phyloP scores from a whole-genome alignment of 35 echinoderm and acorn worm species.

The Stichopus chloronotus region DNA sequence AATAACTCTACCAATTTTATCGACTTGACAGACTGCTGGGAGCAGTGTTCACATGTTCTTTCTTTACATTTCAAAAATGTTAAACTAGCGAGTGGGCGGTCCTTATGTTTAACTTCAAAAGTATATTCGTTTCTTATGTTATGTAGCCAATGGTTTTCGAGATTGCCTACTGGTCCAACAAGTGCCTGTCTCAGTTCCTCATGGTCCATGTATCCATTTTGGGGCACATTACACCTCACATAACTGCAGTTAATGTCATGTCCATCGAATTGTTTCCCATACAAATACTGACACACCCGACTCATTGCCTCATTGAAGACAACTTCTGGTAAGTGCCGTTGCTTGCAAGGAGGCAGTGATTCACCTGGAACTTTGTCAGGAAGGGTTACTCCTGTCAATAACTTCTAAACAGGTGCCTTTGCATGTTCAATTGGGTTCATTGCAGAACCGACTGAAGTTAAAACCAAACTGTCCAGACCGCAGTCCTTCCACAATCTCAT shows the following conservation, averaged over 20 bases:
- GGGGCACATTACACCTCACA: neutral
- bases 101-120: neutral
- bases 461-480: neutral
- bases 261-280: slow-evolving; percentile 33
- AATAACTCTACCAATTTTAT: neutral
- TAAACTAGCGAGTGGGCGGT: neutral
- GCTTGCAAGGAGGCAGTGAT: slow-evolving; percentile 17
- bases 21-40: neutral
- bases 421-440: slow-evolving; percentile 35
- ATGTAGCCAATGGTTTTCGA: neutral
- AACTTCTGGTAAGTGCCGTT: slow-evolving; percentile 15
- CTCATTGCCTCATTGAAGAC: slow-evolving; percentile 21
- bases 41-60: neutral
- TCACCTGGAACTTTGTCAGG: slow-evolving; percentile 27
- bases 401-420: slow-evolving; percentile 22
- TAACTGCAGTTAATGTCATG: slow-evolving; percentile 15
- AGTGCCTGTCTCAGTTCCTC: neutral
- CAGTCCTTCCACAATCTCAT: slow-evolving; percentile 23
- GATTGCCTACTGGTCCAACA: neutral
- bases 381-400: slow-evolving; percentile 33
- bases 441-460: neutral
- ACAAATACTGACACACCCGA: slow-evolving; percentile 24
- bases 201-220: neutral
- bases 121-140: neutral
- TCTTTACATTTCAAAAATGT: neutral